Evolutionary conservation across 2,888 invertebrate species (phyloP), one percentile per base, ranked within the genome.

Genomic region (Folsomia manolachei): DNA sequence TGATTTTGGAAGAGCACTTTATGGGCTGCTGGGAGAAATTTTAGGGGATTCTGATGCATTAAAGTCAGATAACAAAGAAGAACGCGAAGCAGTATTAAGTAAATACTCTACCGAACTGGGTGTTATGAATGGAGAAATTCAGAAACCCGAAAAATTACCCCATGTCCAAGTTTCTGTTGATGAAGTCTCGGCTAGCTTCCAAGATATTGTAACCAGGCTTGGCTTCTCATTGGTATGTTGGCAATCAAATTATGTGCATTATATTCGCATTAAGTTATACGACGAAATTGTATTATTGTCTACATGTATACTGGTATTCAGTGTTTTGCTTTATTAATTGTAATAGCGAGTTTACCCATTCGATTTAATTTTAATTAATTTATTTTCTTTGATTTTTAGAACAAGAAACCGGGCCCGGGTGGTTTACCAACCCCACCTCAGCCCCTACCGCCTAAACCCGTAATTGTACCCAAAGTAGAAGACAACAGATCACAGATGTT

Each of bases 1-100:
- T 72, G 69, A 71, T 19, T 80, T 80, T 71, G 80, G 78, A 18
- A 71, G 75, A 62, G 70, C 76, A 1, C 24, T 80, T 23, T 80
- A 80, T 69, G 75, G 73, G 18, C 27, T 80, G 51, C 63, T 80
- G 9, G 64, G 69, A 1, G 76, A 77, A 27, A 69, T 80, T 63
- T 62, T 74, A n/a, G 71, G 70, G 9, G 78, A 78, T 26, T 74
- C 74, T 19, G 69, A 70, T 24, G 68, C 70, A 0, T 56, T 67
- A 2, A 73, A 73, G 52, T 68, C 72, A 39, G 70, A 51, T 27
- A 74, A 72, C 62, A 76, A 74, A 23, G 23, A 68, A 63, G 68
- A 60, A 11, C 61, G 70, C 27, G 72, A 70, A 39, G 70, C 73
- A 23, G 69, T 71, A 26, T 39, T 67, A 56, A 51, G 75, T 23